These are phyloP conservation scores for Thalassarche chlororhynchos DNA, from an alignment of 2,113 vertebrate species.

Conservation along the genomic window DNA sequence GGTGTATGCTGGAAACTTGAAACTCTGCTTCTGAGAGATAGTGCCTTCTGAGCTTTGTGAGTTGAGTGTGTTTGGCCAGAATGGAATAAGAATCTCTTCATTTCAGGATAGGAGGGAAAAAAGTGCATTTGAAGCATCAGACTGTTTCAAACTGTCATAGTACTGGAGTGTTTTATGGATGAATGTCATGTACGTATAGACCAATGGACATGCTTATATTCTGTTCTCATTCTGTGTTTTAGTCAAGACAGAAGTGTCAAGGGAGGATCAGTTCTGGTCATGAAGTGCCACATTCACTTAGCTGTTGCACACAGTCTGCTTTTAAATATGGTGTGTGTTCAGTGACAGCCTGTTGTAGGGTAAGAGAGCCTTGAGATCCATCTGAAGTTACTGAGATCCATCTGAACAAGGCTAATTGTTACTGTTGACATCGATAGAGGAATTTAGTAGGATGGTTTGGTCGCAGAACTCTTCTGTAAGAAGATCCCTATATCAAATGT, in stretches of 20 bases:
- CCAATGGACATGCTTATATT: neutral
- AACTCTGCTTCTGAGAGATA: neutral
- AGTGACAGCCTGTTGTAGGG: neutral
- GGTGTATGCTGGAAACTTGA: neutral
- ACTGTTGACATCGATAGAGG: fast-evolving
- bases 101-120: neutral
- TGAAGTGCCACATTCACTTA: neutral
- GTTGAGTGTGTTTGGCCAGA: neutral
- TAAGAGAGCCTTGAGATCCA: neutral
- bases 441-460: neutral
- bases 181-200: neutral
- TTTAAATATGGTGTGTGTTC: neutral
- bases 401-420: neutral
- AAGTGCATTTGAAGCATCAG: neutral
- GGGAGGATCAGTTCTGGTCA: neutral
- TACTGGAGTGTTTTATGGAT: neutral
- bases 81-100: neutral
- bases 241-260: neutral
- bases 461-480: neutral
- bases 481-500: neutral
- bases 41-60: neutral
- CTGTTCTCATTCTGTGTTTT: neutral
- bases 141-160: neutral
- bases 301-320: neutral
- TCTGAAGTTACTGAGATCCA: neutral